Conservation (phyloP, 2,797 vertebrate species). For the Poecilia gillii region DNA sequence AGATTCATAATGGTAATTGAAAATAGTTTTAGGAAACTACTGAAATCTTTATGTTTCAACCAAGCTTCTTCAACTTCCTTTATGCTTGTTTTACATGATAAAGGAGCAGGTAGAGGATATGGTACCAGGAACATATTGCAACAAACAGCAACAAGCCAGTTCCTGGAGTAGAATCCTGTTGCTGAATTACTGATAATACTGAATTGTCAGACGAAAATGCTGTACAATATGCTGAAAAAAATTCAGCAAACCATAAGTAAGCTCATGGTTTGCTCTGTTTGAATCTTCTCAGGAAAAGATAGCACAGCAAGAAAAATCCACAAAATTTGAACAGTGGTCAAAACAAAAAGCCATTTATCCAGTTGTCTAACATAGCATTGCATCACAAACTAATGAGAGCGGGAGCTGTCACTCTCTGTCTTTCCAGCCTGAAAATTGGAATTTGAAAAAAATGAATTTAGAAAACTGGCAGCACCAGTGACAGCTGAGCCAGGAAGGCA, state of each 20-base stretch:
- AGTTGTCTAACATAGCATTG: conserved; percentile 9
- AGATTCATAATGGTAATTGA: background rate
- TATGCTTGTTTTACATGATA: no score
- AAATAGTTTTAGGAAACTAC: background rate
- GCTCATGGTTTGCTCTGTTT: conserved; percentile 24
- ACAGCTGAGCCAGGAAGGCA: conserved; percentile 20
- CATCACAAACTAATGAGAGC: conserved; percentile 17
- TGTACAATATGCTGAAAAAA: no score
- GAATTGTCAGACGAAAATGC: no score
- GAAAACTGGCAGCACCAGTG: conserved; percentile 20
- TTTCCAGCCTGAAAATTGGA: conserved; percentile 17
- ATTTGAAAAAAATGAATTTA: conserved; percentile 10
- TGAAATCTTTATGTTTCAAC: background rate
- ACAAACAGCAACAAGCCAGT: no score
- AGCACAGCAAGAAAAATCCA: conserved; percentile 17
- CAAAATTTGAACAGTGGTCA: conserved; percentile 12
- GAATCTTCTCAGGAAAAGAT: background rate
- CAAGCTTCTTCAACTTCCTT: background rate
- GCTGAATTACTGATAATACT: no score
- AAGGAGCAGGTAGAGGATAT: no score
- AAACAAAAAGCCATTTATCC: background rate
- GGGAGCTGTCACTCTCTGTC: conserved; percentile 11
- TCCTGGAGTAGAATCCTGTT: no score
- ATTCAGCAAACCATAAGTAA: conserved; percentile 14
- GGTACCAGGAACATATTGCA: no score